Base-by-base conservation (phyloP, 2,113 vertebrate species). In the Paratilapia polleni region DNA sequence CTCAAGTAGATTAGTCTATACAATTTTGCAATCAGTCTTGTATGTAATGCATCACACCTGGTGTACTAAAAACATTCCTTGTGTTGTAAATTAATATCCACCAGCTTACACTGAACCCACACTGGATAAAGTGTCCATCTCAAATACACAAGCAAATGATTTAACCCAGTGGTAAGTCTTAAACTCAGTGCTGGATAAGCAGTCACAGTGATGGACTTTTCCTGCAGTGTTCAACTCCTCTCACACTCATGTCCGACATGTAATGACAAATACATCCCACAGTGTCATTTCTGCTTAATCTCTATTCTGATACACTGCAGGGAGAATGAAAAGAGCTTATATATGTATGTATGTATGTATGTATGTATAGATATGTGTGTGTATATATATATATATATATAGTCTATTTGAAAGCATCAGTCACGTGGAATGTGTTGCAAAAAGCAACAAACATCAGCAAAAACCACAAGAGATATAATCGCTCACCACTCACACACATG, bases 191-290 rank as follows among this genome's bases (percentile, higher is more conserved):
- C 17, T 79, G 26, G 13, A 52, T 36, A 52, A 61, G 13, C 24
- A 75, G 5, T 57, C 43, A 28, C 31, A n/a, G 49, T 10, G 11
- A 62, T 62, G 34, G 77, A 83, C 34, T 66, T 75, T 49, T 66
- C 34, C 38, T 70, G 58, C 56, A 74, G 26, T 11, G 60, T 76
- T 62, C 56, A 74, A 57, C 26, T 80, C 41, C 13, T 22, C 4
- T 56, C 36, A 52, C 9, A 6, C 24, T 70, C 57, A 61, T 36
- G 73, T 82, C 60, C 79, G 87, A 86, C 59, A 41, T 34, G 15
- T 70, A 66, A 80, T 74, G 56, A 87, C 66, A 78, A 64, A 89
- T 7, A 24, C 83, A 79, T 84, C 84, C 73, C 61, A 86, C 83
- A 90, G 4, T 20, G 68, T 78, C 85, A 38, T 47, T 84, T 64